Evolutionary conservation across 2,797 vertebrate genomes (phyloP).

Genomic region (Chelonia mydas): DNA sequence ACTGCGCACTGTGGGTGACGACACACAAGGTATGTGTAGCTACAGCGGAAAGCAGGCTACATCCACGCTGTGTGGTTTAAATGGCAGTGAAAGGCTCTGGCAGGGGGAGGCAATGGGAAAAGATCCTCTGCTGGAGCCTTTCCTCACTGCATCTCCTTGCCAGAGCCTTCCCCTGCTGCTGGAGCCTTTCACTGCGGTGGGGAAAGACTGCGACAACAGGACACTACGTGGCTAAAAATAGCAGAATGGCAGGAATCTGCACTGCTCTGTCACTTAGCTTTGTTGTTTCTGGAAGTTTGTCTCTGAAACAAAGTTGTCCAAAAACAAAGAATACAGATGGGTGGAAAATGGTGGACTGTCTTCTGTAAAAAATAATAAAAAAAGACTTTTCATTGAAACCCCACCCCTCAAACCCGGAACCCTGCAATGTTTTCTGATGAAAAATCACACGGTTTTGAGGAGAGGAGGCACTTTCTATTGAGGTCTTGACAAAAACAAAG

Average conservation of each 20-base stretch:
- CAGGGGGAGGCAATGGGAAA: not conserved
- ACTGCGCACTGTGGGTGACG: not conserved
- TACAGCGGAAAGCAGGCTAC: not conserved
- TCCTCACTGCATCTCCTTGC: not conserved
- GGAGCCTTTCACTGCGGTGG: not conserved
- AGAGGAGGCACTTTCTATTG: not conserved
- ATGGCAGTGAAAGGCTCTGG: not conserved
- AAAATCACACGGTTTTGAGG: not conserved
- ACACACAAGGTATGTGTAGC: not conserved
- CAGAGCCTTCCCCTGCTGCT: not conserved
- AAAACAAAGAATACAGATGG: not conserved
- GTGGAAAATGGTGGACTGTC: not conserved
- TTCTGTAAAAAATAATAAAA: not conserved
- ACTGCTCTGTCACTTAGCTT: not conserved
- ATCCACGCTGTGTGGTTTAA: not conserved
- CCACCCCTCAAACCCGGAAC: fast-evolving
- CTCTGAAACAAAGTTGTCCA: not conserved
- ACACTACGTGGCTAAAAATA: not conserved
- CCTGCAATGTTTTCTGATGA: not conserved
- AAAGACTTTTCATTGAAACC: not conserved
- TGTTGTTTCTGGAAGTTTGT: not conserved
- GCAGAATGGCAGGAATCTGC: not conserved
- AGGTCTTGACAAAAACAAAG: not conserved
- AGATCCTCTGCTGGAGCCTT: not conserved
- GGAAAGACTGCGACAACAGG: not conserved